Percentiles rank a stretch among this genome's conserved stretches.
Evolutionary conservation across 2,888 invertebrate species (phyloP).

Genomic region (Melinaea menophilus): DNA sequence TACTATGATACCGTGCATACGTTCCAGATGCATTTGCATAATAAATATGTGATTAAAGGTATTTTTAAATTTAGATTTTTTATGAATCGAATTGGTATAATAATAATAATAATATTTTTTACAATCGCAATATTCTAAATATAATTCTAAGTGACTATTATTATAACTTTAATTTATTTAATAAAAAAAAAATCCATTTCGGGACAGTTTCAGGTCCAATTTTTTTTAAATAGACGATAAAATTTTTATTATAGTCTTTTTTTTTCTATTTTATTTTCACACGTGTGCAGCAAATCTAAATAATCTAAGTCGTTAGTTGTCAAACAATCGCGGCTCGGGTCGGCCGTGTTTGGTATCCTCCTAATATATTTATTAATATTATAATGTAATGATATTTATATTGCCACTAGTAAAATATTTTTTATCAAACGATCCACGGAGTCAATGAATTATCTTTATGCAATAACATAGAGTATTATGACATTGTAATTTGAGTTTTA

Average conservation of each 20-base stretch:
- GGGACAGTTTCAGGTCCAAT: conserved; percentile 17
- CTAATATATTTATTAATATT: no score
- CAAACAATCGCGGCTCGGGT: no score
- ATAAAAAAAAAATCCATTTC: conserved; percentile 18
- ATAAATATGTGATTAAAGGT: conserved; percentile 4
- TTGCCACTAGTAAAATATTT: no score
- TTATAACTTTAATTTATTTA: conserved; percentile 21
- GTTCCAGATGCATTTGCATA: conserved; percentile 25
- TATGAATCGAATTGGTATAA: neutral
- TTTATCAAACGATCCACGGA: no score
- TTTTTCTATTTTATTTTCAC: conserved; percentile 16
- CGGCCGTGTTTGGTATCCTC: no score
- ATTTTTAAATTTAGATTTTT: conserved; percentile 8
- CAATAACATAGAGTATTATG: no score
- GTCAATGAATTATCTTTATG: no score
- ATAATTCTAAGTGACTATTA: conserved; percentile 13
- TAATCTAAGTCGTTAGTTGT: no score
- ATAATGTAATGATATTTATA: no score
- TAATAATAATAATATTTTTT: conserved; percentile 2
- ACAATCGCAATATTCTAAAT: conserved; percentile 19
- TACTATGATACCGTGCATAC: conserved; percentile 14
- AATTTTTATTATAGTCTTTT: conserved; percentile 11
- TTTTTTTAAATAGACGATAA: conserved; percentile 17
- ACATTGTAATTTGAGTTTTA: no score
- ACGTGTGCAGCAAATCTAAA: neutral